Evolutionary conservation across 2,113 vertebrate genomes (phyloP), one percentile per base, ranked within the genome.

Genomic region (Pongo abelii): DNA sequence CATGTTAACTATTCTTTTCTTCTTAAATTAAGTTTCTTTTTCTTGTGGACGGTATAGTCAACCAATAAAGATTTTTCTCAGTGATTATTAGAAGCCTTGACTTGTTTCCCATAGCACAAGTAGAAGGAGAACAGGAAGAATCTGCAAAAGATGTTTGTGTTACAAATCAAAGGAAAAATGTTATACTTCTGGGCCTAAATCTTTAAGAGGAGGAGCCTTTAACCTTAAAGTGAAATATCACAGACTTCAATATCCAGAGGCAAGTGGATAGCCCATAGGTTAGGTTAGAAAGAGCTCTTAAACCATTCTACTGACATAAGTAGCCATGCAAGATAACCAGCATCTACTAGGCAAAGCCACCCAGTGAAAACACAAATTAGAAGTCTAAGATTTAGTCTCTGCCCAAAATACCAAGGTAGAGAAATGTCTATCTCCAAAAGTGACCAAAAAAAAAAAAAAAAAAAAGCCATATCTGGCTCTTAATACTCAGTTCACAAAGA

Each of bases 161-260:
- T 93, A 57, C 43, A 93, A 90, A 85, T 74, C 38, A 93, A 89
- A 83, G 77, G 57, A 88, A 40, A 84, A 50, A 77, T 69, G 69
- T 48, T 89, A 84, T 80, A 84, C 32, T 48, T 83, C 20, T 75
- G 22, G 35, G 35, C 70, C 52, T 52, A 79, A 77, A 79, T 59
- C 59, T 79, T 52, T 75, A 93, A 59, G 32, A 64, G 43, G 23
- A 52, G 32, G 25, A 84, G 27, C 25, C 84, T 89, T 93, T 85
- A 96, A 93, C 40, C 35, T 61, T 85, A 80, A 79, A 77, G 93
- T 83, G 69, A 90, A 69, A 81, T 35, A 80, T 78, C n/a, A 81
- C 43, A 84, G 50, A 40, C 55, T 86, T 97, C 48, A 95, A 40
- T 7, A 86, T 67, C 32, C 57, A 90, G 57, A 93, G 46, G n/a